A percentile compares a stretch with the other conserved stretches of the same genome.
Evolutionary conservation across 2,113 vertebrate species (phyloP).

Genomic region (Dermatemys mawii): DNA sequence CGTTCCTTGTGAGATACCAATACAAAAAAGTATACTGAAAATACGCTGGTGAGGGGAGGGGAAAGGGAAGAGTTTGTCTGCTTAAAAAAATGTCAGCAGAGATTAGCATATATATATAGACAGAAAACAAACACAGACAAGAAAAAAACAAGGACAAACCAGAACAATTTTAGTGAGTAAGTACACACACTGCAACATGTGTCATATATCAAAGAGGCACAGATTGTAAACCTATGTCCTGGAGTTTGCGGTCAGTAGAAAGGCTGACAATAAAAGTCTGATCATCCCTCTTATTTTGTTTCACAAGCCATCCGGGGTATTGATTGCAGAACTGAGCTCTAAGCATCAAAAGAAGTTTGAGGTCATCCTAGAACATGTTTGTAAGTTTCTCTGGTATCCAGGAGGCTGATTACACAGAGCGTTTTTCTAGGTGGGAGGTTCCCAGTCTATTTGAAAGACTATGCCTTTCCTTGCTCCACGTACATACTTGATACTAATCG

Average conservation of each 20-base stretch:
- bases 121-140: constrained; percentile 43
- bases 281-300: constrained; percentile 30
- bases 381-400: background rate
- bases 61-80: background rate
- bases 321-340: background rate
- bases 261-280: constrained; percentile 64
- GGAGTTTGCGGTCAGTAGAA: constrained; percentile 42
- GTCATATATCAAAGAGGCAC: constrained; percentile 70
- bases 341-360: constrained; percentile 38
- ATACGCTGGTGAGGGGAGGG: accelerated
- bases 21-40: background rate
- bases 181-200: constrained; percentile 47
- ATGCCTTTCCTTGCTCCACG: background rate
- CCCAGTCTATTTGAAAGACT: background rate
- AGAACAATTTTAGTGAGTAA: constrained; percentile 54
- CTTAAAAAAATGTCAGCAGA: constrained; percentile 30
- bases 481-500: accelerated
- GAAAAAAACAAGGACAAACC: constrained; percentile 46
- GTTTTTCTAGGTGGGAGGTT: background rate
- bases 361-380: background rate
- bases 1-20: background rate
- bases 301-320: constrained; percentile 26
- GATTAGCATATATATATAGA: background rate
- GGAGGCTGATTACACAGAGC: background rate
- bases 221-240: constrained; percentile 57